phyloP scores from a whole-genome alignment of 2,888 invertebrate genomes.

The Cartodere bifasciata region DNA sequence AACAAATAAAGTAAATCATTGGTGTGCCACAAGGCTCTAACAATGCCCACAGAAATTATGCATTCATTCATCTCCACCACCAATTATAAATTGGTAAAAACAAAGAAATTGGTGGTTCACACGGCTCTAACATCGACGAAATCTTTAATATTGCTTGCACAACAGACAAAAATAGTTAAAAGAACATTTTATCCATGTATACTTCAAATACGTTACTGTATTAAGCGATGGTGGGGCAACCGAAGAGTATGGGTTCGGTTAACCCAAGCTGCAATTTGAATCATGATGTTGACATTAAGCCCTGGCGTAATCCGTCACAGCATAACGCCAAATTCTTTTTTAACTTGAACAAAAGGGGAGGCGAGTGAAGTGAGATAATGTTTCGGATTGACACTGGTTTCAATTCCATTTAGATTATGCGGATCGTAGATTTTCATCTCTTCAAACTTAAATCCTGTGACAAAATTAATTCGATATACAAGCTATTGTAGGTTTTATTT shows the following conservation, averaged over 20 bases:
- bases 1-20: too few species aligned
- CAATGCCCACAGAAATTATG: too few species aligned
- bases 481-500: slow-evolving; percentile 15
- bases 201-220: too few species aligned
- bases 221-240: too few species aligned
- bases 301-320: slow-evolving; percentile 32
- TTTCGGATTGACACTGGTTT: slow-evolving; percentile 33
- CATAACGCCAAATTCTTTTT: slow-evolving; percentile 31
- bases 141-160: too few species aligned
- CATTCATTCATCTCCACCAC: too few species aligned
- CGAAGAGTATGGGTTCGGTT: slow-evolving; percentile 19
- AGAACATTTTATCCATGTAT: too few species aligned
- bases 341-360: slow-evolving; percentile 25
- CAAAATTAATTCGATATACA: slow-evolving; percentile 28
- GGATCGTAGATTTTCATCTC: slow-evolving; percentile 32
- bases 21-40: too few species aligned
- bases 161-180: too few species aligned
- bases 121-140: too few species aligned
- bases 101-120: too few species aligned
- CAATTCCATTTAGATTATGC: slow-evolving; percentile 34
- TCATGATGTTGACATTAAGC: slow-evolving; percentile 37
- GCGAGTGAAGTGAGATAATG: slow-evolving; percentile 29
- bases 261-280: slow-evolving; percentile 32
- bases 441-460: slow-evolving; percentile 28
- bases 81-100: too few species aligned